Base-by-base conservation (phyloP, 2,113 vertebrate species). In the Rutilus rutilus region DNA sequence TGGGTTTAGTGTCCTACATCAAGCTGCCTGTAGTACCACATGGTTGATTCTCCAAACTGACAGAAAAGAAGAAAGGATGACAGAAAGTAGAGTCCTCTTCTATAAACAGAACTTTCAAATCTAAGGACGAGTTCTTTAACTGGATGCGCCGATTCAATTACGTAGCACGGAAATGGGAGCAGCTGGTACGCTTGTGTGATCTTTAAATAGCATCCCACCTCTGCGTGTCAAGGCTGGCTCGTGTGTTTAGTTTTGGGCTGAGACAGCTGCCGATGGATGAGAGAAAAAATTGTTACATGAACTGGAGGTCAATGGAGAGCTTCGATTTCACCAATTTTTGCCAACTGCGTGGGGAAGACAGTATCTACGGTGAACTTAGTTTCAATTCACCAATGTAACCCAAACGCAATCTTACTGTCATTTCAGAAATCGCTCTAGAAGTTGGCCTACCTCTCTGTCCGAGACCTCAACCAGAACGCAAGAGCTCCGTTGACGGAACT, bases 121-220 rank as follows among this genome's bases (percentile, higher is more conserved):
- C 27, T 42, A 65, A 36, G 3, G 62, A 76, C 6, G 15, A 42
- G 45, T 17, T 69, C n/a, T 21, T 85, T 25, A 50, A 83, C 69
- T 45, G 50, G 54, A 74, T 87, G 86, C 45, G 27, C 79, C 85
- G 91, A 93, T 93, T 93, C 86, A 89, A 91, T 93, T 92, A 92
- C 80, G 76, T 90, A 67, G 85, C 91, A 87, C 45, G 75, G 90
- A 93, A 95, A 89, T 0, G 47, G 89, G 92, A 91, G 90, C 90
- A 92, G 90, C 91, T 93, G 92, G 91, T 87, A 74, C 50, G 73
- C 89, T 92, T 90, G 62, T 90, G 89, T 86, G 89, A 88, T 92
- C 92, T 91, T 94, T 91, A 93, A 93, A 94, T 92, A 93, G 90
- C 85, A 90, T 85, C 71, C 86, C 47, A 78, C 87, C 82, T 88